These are phyloP conservation scores for Saimiri boliviensis DNA, from an alignment of 2,113 vertebrate genomes.

Conservation along the genomic window DNA sequence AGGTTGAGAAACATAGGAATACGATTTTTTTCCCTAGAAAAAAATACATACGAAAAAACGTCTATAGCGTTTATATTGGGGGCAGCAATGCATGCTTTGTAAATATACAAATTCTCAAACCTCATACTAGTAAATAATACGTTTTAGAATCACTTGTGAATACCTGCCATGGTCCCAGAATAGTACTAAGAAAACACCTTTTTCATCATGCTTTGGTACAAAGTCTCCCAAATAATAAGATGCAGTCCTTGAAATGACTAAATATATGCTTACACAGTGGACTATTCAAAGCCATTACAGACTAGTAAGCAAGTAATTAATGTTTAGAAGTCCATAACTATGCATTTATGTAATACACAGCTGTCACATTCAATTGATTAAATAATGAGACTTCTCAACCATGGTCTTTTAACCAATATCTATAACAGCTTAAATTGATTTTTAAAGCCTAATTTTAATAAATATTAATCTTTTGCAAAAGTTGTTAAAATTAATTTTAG, in stretches of 20 bases:
- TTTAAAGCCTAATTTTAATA: not conserved
- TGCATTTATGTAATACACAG: slow-evolving; percentile 78
- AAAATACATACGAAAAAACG: not conserved
- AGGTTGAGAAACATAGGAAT: slow-evolving; percentile 26
- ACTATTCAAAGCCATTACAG: slow-evolving; percentile 82
- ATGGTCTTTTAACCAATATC: slow-evolving; percentile 74
- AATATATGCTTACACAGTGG: slow-evolving; percentile 70
- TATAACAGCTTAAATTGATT: slow-evolving; percentile 60
- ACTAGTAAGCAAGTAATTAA: slow-evolving; percentile 82
- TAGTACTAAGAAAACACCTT: slow-evolving; percentile 75
- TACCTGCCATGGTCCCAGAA: slow-evolving; percentile 78
- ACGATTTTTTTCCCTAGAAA: not conserved
- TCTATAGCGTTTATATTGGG: not conserved
- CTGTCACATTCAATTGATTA: slow-evolving; percentile 79
- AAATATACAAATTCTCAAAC: slow-evolving; percentile 80
- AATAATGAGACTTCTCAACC: slow-evolving; percentile 78
- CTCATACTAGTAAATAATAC: slow-evolving; percentile 83
- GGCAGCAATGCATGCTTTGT: slow-evolving; percentile 76
- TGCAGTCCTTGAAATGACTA: slow-evolving; percentile 73
- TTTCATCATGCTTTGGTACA: slow-evolving; percentile 80
- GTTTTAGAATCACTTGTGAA: slow-evolving; percentile 83
- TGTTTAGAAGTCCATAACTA: slow-evolving; percentile 81
- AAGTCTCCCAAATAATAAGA: slow-evolving; percentile 83
- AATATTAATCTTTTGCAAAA: not conserved
- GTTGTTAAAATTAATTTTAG: not conserved